Base-by-base conservation (phyloP, 2,113 vertebrate genomes). In the Austrofundulus limnaeus region DNA sequence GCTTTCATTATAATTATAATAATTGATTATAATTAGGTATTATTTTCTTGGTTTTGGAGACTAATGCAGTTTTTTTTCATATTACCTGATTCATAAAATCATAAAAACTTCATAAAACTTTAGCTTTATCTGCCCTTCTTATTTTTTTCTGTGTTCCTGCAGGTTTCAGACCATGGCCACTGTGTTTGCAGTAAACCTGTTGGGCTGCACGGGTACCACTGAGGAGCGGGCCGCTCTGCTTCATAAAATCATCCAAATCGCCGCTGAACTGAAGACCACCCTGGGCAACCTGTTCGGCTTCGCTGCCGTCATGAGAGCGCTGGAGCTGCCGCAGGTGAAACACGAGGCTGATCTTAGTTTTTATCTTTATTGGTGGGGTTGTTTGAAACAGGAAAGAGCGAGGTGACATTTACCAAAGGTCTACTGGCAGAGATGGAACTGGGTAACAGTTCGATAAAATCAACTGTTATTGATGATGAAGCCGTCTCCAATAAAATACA, bases 241-340 rank as follows among this genome's bases (percentile, higher is more conserved):
- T 16, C 92, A 97, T 53, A 98, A 94, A 89, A 92, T 93, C 80
- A 97, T 99, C 77, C 92, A 93, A 75, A 90, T 97, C 72, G 96
- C 96, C 0, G 94, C 95, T 0, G 96, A 99, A 88, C 94, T 99
- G 61, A 95, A 95, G 75, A 92, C 90, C 70, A 94, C 90, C 50
- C 90, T 95, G 93, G 95, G 95, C 11, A 96, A 99, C 90, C 94
- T 99, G 95, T 99, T 96, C 66, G 96, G 96, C 52, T 99, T 98
- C 5, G 93, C 95, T 0, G 94, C 96, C 0, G 92, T 98, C 77
- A 98, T 99, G 97, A 94, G 92, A 0, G 94, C 94, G 1, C 76
- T 98, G 56, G 96, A 98, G 77, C 92, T 99, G 90, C 93, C 94
- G 10, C 97, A 98, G 96, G 97, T 99, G 19, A 92, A 68, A 50